A percentile compares a stretch with the other conserved stretches of the same genome.
These are phyloP conservation scores for Xylota segnis DNA, from an alignment of 2,888 invertebrate species.

Conservation along the genomic window DNA sequence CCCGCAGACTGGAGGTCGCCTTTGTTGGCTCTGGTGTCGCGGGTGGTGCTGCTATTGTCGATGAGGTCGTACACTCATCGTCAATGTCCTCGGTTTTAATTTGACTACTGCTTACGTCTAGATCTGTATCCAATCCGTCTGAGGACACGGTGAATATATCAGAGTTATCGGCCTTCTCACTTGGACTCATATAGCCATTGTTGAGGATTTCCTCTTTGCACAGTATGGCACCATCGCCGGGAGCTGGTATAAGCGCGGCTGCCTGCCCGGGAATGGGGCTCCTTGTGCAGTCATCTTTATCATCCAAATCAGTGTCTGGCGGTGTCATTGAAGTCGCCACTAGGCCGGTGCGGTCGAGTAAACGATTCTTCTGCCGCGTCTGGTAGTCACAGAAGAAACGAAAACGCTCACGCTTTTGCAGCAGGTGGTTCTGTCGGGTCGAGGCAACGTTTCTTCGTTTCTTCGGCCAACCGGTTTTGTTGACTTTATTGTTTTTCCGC, in stretches of 20 bases:
- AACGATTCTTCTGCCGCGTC: constrained; percentile 78
- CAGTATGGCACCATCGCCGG: constrained; percentile 38
- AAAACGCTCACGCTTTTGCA: constrained; percentile 73
- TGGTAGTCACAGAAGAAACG: constrained; percentile 70
- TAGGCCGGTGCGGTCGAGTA: constrained; percentile 75
- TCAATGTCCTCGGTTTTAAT: constrained; percentile 73
- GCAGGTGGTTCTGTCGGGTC: constrained; percentile 76
- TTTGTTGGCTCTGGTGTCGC: constrained; percentile 40
- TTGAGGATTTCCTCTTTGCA: constrained; percentile 69
- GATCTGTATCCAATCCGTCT: constrained; percentile 83
- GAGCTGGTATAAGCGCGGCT: constrained; percentile 37
- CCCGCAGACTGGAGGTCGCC: constrained; percentile 34
- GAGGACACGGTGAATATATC: constrained; percentile 84
- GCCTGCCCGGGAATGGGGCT: constrained; percentile 80
- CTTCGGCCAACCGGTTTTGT: constrained; percentile 93
- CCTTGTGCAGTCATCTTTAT: constrained; percentile 78
- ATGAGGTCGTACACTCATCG: constrained; percentile 69
- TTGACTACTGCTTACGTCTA: constrained; percentile 81
- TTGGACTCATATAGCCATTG: constrained; percentile 83
- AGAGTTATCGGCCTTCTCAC: constrained; percentile 83
- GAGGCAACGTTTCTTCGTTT: constrained; percentile 80
- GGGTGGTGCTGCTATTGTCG: constrained; percentile 61
- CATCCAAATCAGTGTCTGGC: constrained; percentile 79
- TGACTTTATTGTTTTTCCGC: constrained; percentile 86
- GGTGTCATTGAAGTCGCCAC: constrained; percentile 79